A percentile compares a stretch with the other conserved stretches of the same genome.
Evolutionary conservation across 2,888 invertebrate genomes (phyloP).

Genomic region (Altica lythri): DNA sequence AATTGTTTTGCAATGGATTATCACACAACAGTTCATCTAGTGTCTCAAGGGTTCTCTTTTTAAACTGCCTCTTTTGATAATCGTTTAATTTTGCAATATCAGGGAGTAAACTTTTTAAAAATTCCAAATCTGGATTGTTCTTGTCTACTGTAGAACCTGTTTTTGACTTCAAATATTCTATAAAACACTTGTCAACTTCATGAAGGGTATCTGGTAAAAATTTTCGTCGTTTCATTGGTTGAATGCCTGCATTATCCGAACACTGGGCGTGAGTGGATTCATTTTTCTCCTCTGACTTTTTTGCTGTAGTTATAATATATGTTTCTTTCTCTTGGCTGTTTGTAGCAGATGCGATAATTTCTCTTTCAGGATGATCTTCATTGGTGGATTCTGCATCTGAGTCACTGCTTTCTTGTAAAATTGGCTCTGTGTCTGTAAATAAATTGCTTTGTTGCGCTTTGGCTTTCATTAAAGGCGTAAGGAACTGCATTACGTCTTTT

Average conservation of each 20-base stretch:
- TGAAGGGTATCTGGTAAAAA: conserved; percentile 9
- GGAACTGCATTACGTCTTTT: conserved; percentile 23
- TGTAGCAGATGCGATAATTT: conserved; percentile 12
- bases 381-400: conserved; percentile 11
- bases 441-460: conserved; percentile 27
- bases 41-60: conserved; percentile 3
- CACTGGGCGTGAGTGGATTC: conserved; percentile 5
- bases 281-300: conserved; percentile 8
- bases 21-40: conserved; percentile 10
- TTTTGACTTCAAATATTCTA: conserved; percentile 7
- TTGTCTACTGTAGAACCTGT: conserved; percentile 9
- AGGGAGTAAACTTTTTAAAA: conserved; percentile 18
- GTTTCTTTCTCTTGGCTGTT: conserved; percentile 16
- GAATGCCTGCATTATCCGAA: conserved; percentile 18
- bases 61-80: conserved; percentile 5
- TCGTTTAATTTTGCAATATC: conserved; percentile 4
- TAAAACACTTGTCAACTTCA: conserved; percentile 19
- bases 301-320: conserved; percentile 12
- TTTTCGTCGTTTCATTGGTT: conserved; percentile 15
- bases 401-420: conserved; percentile 12
- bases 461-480: conserved; percentile 25
- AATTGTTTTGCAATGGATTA: conserved; percentile 1
- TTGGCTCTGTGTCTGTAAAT: conserved; percentile 21
- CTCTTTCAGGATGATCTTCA: conserved; percentile 21
- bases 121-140: conserved; percentile 13